Conservation (phyloP, 2,888 invertebrate genomes). For the Cosmia pyralina region DNA sequence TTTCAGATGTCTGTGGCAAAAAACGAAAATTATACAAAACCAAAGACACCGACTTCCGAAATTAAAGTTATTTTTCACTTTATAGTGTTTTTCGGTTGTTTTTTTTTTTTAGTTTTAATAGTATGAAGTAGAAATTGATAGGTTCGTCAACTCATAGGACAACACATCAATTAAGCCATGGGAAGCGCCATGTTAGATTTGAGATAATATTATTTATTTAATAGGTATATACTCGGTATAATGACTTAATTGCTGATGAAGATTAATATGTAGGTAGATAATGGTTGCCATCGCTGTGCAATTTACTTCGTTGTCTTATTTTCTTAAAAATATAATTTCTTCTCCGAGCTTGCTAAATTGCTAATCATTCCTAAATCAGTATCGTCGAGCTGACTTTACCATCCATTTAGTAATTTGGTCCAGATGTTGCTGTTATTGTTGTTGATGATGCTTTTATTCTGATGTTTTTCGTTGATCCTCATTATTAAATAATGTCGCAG, state of each 20-base stretch:
- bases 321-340: neutral
- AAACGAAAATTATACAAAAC: too few relatives aligned
- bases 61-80: too few relatives aligned
- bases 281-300: neutral
- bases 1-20: too few relatives aligned
- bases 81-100: too few relatives aligned
- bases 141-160: constrained; percentile 12
- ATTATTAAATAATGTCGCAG: neutral
- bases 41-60: too few relatives aligned
- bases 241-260: constrained; percentile 11
- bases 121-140: constrained; percentile 16
- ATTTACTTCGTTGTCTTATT: neutral
- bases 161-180: constrained; percentile 19
- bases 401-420: neutral
- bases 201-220: constrained; percentile 5
- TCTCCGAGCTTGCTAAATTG: neutral
- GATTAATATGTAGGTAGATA: neutral
- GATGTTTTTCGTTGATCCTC: neutral
- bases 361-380: neutral
- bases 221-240: neutral
- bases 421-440: neutral
- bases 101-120: constrained; percentile 7
- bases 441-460: neutral
- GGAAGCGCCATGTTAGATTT: constrained; percentile 16
- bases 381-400: neutral